phyloP scores from a whole-genome alignment of 1,140 invertebrate species.

The Trachymyrmex septentrionalis region DNA sequence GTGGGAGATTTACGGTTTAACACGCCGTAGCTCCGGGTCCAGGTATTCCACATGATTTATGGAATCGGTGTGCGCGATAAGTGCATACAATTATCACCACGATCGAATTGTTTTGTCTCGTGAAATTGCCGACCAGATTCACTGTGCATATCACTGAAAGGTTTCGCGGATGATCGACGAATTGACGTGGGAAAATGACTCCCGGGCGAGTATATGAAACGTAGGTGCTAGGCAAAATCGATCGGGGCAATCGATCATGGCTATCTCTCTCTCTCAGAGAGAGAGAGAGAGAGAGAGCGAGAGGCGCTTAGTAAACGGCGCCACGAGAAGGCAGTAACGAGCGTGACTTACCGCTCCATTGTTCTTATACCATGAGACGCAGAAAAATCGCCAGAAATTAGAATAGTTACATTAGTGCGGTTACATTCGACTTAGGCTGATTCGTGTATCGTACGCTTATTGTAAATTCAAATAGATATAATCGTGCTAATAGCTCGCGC shows the following conservation, averaged over 20 bases:
- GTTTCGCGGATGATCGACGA: conserved; percentile 15
- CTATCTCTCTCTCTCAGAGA: neutral
- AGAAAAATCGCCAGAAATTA: conserved; percentile 30
- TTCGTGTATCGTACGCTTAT: conserved; percentile 22
- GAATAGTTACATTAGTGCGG: conserved; percentile 19
- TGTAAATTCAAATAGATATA: conserved; percentile 35
- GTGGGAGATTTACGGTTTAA: conserved; percentile 16
- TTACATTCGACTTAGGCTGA: neutral
- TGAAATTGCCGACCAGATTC: neutral
- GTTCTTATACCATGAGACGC: conserved; percentile 8
- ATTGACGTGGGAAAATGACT: conserved; percentile 36
- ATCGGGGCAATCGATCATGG: neutral
- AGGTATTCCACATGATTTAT: conserved; percentile 33
- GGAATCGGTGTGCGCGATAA: conserved; percentile 16
- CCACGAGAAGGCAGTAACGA: conserved; percentile 26
- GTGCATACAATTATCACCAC: conserved; percentile 40
- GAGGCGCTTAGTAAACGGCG: conserved; percentile 1
- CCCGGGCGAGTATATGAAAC: neutral
- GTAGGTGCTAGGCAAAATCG: conserved; percentile 2
- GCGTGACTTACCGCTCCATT: conserved; percentile 45
- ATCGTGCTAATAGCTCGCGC: conserved; percentile 17
- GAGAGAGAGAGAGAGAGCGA: conserved; percentile 5
- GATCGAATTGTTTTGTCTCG: conserved; percentile 35
- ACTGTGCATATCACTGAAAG: neutral
- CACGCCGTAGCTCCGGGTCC: neutral